Base-by-base conservation (phyloP, 1,140 invertebrate genomes). In the Nilaparvata lugens region DNA sequence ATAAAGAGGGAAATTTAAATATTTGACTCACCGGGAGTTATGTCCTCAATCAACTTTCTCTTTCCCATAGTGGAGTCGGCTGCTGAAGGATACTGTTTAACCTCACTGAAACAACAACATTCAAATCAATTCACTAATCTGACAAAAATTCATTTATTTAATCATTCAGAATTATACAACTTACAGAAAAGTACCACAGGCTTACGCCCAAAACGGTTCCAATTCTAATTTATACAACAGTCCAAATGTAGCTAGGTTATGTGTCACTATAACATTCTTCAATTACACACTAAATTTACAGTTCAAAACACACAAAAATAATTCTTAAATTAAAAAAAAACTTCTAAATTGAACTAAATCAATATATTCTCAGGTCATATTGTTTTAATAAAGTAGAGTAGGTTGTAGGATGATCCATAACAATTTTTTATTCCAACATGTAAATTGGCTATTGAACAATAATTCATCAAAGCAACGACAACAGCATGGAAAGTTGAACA, bases 21-120 rank as follows among this genome's bases (percentile, higher is more conserved):
- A 6, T 6, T 11, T 16, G 14, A 54, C 45, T 18, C 43, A 7
- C 23, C 23, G 24, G 45, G 60, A 23, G 55, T 38, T 31, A 67
- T 43, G 52, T 70, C 62, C 67, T 70, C 56, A 73, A 71, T 65
- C 67, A 81, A 80, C 11, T 74, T 77, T 2, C 56, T 53, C 45
- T 72, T 74, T 18, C 64, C 68, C 24, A 85, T 63, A 13, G 81
- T 84, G 13, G 78, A 80, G 65, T 86, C 83, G 5, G 76, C 79
- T 55, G 80, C 80, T 40, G 71, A 69, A 13, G 80, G 77, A 73
- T 86, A 87, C 24, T 83, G 78, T 21, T 79, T 71, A n/a, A 82
- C 74, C 73, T 86, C 83, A 57, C 83, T 93, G 18, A 58, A 72
- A 73, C 24, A 58, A 64, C 48, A 40, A 42, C 4, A 56, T 45